Base-by-base conservation (phyloP, 2,888 invertebrate species). In the Seira ritae region DNA sequence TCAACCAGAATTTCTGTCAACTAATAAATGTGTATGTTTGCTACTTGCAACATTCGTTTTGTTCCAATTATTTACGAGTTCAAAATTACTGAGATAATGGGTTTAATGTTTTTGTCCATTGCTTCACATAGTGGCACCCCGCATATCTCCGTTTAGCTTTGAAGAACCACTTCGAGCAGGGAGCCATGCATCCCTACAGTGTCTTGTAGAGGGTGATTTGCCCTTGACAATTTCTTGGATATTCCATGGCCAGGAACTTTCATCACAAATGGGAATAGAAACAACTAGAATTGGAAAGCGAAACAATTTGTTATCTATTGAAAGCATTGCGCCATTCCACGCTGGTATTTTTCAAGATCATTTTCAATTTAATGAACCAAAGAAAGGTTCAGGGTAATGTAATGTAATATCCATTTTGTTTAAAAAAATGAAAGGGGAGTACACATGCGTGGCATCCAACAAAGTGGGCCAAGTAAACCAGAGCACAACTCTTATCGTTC, bases 161-260 rank as follows among this genome's bases (percentile, higher is more conserved):
- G 93, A 94, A 73, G 93, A 94, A 89, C 93, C 94, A 75, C 93
- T 94, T n/a, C 95, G 95, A 90, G 94, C 95, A 89, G 94, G 95
- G 73, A 95, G 95, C 89, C 93, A 94, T 92, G 94, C 94, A 60
- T 94, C 94, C 55, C 93, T 91, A 92, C 93, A 87, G 92, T 94
- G 86, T 93, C 93, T 90, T n/a, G n/a, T n/a, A n/a, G 95, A 95
- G 90, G 95, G 96, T 82, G 96, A 96, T 91, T 93, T 94, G 89
- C 96, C 96, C 2, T 92, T 97, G 85, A 93, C 93, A 85, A 94
- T 96, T 85, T 92, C 92, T 72, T 97, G 96, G 96, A 93, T 93
- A 89, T 94, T 95, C 90, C 94, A 96, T 90, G 93, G 93, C 78
- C 91, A 90, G 92, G 93, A 93, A 20, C 90, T 92, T 68, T 67